These are phyloP conservation scores for Callyntrura sp. DNA, from an alignment of 2,888 invertebrate species.

Conservation along the genomic window DNA sequence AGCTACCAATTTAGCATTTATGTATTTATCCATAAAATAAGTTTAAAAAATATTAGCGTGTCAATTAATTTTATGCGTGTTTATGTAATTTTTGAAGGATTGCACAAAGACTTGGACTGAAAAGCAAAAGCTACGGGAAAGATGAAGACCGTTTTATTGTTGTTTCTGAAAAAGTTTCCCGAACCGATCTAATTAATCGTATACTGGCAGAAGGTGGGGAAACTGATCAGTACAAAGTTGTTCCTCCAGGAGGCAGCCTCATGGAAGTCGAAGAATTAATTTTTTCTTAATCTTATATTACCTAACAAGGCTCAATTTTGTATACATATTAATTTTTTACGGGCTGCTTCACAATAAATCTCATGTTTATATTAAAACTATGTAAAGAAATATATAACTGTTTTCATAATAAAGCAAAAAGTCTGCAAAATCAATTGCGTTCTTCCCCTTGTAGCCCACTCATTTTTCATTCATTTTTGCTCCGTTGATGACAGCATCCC, in stretches of 20 bases:
- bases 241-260: slow-evolving; percentile 81
- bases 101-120: slow-evolving; percentile 86
- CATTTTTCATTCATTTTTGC: slow-evolving; percentile 70
- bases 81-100: slow-evolving; percentile 84
- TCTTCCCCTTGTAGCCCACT: too few relatives aligned
- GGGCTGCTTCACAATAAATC: too few relatives aligned
- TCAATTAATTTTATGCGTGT: background rate
- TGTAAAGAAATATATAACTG: too few relatives aligned
- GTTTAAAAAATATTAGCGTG: background rate
- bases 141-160: slow-evolving; percentile 86
- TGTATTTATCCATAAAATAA: background rate
- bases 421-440: too few relatives aligned
- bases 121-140: slow-evolving; percentile 87
- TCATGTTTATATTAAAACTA: too few relatives aligned
- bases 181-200: slow-evolving; percentile 86
- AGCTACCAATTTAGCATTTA: too few relatives aligned
- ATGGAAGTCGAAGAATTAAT: slow-evolving; percentile 22
- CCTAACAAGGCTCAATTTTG: slow-evolving; percentile 48
- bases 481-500: slow-evolving; percentile 28
- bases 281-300: background rate
- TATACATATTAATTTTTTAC: slow-evolving; percentile 43
- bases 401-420: too few relatives aligned
- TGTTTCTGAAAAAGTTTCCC: slow-evolving; percentile 86
- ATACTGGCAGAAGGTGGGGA: slow-evolving; percentile 86
- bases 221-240: slow-evolving; percentile 87